Base-by-base conservation (phyloP, 1,140 invertebrate species). In the Lepidurus packardi region DNA sequence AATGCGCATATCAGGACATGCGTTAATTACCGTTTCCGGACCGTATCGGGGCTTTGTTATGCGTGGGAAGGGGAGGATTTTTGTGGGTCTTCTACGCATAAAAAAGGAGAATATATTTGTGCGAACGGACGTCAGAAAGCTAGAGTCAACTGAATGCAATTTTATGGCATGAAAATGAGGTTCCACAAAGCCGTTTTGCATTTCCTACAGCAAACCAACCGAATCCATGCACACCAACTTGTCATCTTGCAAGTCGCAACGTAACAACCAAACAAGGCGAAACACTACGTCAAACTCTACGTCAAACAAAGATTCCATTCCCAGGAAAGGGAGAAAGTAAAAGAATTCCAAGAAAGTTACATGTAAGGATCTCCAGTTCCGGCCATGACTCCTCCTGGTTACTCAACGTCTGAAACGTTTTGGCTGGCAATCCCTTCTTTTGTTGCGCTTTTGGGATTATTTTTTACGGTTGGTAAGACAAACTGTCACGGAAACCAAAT, bases 21-120 rank as follows among this genome's bases (percentile, higher is more conserved):
- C 53, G 53, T 65, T 65, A 65, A 65, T 65, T 65, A 65, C 53
- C 4, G 53, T 65, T 65, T 65, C 53, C 53, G 53, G 53, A 65
- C 21, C 21, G 16, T 65, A 13, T 16, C n/a, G 16, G 53, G 53
- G 53, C 53, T 65, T 65, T 65, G 53, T 65, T 65, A 65, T 65
- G 53, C 10, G 53, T 1, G 21, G 34, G 34, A n/a, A 65, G 10
- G 53, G 53, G 13, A 65, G 53, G 53, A 21, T 65, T 65, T 65
- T 65, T 65, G 6, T 7, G 21, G 13, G 16, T 21, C 53, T 65
- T 65, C 13, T 65, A 21, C 16, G 53, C n/a, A 21, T 65, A 65
- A 65, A 65, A 65, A 13, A 16, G n/a, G 6, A n/a, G 21, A 65
- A 13, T n/a, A 65, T n/a, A 65, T 65, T 21, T 21, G 21, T 16